Evolutionary conservation across 2,113 vertebrate species (phyloP), one percentile per base, ranked within the genome.

Genomic region (Bos javanicus): DNA sequence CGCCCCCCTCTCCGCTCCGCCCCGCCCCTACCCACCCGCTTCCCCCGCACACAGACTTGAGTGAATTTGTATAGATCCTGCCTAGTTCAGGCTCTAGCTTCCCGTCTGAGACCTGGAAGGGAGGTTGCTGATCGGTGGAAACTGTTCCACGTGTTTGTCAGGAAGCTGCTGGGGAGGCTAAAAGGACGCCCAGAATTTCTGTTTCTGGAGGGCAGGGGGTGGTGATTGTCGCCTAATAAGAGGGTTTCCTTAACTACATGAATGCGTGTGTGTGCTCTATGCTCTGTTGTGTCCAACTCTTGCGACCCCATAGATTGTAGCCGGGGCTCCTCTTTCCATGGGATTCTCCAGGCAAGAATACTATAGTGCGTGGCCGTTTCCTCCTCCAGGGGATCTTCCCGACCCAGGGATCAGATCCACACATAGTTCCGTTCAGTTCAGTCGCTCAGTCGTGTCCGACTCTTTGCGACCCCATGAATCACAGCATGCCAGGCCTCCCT

Each of bases 1-100:
- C 11, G 26, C 52, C 16, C 57, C 25, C 13, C 59, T 60, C 60
- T 21, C 17, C 7, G 7, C 28, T 5, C 13, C 6, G 12, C 60
- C 60, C 28, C 30, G 62, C 16, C 15, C 7, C 64, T n/a, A 1
- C 16, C 64, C 64, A 16, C 30, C 14, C 1, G 39, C 30, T 17
- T 17, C 7, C 62, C 62, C 1, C 3, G 16, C 33, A 3, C 25
- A 6, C 6, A 7, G 6, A 6, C 50, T 4, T 4, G 21, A 57
- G n/a, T 4, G 26, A 57, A 26, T 7, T 54, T 60, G 30, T 36
- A 10, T 5, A 46, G 78, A 43, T 50, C 6, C 12, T 9, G 1
- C 50, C 43, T 21, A 30, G 8, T 46, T 12, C 15, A 1, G 4
- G 7, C 21, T 2, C 36, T 7, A 2, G 28, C 56, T 54, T 48